These are phyloP conservation scores for Hemibagrus wyckioides DNA, from an alignment of 2,113 vertebrate genomes.

Conservation along the genomic window DNA sequence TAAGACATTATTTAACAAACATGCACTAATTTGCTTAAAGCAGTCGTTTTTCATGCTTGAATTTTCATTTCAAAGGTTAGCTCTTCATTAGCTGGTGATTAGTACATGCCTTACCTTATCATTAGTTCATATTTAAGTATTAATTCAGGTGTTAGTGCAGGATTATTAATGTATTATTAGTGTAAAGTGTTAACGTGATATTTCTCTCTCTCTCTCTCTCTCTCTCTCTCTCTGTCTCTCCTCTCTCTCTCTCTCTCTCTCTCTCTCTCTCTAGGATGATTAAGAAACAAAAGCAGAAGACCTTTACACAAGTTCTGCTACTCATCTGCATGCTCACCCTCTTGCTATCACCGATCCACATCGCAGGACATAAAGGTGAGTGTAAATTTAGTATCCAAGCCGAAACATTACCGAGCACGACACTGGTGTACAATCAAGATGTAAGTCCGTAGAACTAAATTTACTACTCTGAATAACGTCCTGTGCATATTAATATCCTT, in stretches of 20 bases:
- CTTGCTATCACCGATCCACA: conserved; percentile 82
- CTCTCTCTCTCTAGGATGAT: conserved; percentile 82
- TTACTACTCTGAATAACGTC: not conserved
- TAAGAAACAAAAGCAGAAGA: conserved; percentile 84
- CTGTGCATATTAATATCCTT: not conserved
- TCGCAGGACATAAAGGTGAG: conserved; percentile 90
- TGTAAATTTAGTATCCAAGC: not conserved
- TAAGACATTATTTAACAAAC: too few relatives aligned
- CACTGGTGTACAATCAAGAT: not conserved
- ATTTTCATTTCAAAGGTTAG: too few relatives aligned
- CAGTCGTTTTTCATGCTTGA: too few relatives aligned
- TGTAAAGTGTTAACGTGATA: too few relatives aligned
- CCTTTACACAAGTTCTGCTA: conserved; percentile 88
- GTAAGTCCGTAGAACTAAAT: not conserved
- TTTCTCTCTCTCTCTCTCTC: not conserved
- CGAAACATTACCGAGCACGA: not conserved
- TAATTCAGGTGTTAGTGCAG: too few relatives aligned
- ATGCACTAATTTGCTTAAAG: too few relatives aligned
- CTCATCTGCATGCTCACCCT: conserved; percentile 88
- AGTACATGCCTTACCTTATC: too few relatives aligned
- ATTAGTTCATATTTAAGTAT: too few relatives aligned
- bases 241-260: not conserved
- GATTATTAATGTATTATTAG: too few relatives aligned
- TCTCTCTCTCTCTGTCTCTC: not conserved
- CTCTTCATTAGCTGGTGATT: too few relatives aligned